These are phyloP conservation scores for Drosophila sordidapex DNA, from an alignment of 2,888 invertebrate genomes.

Conservation along the genomic window DNA sequence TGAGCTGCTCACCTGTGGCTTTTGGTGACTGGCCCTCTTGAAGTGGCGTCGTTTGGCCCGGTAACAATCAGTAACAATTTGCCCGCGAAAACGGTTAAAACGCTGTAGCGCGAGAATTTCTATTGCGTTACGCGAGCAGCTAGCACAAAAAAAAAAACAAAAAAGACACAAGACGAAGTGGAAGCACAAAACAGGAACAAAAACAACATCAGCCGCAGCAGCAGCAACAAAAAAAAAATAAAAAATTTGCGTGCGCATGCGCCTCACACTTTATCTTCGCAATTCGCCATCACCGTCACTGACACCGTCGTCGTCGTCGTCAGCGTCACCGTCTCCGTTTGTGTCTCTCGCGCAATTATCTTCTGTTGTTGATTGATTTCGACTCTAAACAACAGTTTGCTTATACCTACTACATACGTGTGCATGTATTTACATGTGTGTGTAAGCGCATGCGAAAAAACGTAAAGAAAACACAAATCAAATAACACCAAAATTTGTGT, in stretches of 20 bases:
- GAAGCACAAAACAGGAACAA: conserved; percentile 30
- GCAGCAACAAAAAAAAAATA: conserved; percentile 7
- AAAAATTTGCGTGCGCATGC: conserved; percentile 57
- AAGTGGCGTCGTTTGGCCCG: conserved; percentile 48
- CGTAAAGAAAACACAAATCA: conserved; percentile 35
- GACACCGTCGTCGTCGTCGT: conserved; percentile 4
- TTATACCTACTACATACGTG: conserved; percentile 15
- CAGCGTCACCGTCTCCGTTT: conserved; percentile 19
- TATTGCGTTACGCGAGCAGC: conserved; percentile 34
- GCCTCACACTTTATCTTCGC: conserved; percentile 56
- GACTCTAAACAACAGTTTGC: conserved; percentile 41
- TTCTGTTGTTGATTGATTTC: conserved; percentile 60
- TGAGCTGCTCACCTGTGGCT: conserved; percentile 61
- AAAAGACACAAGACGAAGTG: conserved; percentile 30
- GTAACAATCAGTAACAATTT: conserved; percentile 65
- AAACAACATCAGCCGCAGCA: conserved; percentile 26
- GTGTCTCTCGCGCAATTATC: conserved; percentile 31
- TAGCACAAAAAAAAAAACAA: neutral
- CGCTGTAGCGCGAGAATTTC: conserved; percentile 57
- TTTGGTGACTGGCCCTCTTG: conserved; percentile 56
- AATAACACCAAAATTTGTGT: conserved; percentile 38
- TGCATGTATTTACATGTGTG: conserved; percentile 27
- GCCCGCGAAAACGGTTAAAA: conserved; percentile 78
- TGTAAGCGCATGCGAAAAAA: conserved; percentile 35
- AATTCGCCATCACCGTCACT: conserved; percentile 37